Conservation (phyloP, 2,888 invertebrate genomes). For the Folsomia candida region DNA sequence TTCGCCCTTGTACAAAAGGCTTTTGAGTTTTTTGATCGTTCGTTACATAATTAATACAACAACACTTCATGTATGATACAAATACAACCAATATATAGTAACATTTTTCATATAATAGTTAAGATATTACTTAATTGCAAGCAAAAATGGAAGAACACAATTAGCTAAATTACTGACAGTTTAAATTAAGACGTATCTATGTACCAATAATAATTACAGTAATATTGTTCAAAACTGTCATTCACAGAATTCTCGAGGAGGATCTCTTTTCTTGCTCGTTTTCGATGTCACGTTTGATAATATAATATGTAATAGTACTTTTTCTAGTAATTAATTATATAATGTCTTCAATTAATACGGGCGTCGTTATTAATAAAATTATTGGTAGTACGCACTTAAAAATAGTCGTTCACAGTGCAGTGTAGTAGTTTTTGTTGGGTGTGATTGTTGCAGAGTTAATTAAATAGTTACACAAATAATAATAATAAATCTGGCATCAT, state of each 20-base stretch:
- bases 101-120: background rate
- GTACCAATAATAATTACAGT: background rate
- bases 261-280: no score
- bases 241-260: background rate
- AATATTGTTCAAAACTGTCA: background rate
- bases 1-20: background rate
- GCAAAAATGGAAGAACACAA: background rate
- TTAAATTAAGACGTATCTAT: background rate
- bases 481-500: no score
- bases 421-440: no score
- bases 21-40: slow-evolving; percentile 1
- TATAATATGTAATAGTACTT: background rate
- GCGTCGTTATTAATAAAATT: no score
- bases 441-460: no score
- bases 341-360: no score
- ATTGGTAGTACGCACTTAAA: no score
- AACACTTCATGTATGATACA: background rate
- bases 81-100: background rate
- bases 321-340: no score
- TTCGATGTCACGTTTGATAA: background rate
- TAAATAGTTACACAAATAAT: no score
- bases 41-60: slow-evolving; percentile 5
- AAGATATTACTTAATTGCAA: background rate
- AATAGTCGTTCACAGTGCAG: no score
- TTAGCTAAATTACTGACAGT: background rate